Evolutionary conservation across 1,140 invertebrate genomes (phyloP).

Genomic region (Hormaphis cornu): DNA sequence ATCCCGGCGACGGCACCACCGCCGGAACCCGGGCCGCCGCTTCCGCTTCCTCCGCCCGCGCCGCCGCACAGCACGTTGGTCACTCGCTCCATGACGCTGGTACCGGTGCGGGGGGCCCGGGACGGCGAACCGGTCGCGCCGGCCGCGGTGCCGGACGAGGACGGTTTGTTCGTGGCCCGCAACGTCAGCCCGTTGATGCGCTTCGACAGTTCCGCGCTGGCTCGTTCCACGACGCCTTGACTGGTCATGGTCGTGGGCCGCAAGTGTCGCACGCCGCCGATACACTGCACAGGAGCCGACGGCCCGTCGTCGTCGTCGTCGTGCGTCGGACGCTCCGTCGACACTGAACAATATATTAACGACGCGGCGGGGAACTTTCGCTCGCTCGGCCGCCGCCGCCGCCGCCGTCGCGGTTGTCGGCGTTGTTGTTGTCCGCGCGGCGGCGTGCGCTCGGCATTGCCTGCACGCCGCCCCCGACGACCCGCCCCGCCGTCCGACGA

Average conservation of each 20-base stretch:
- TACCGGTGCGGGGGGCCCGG: conserved; percentile 43
- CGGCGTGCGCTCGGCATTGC: background rate
- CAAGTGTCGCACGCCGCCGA: background rate
- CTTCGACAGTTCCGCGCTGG: conserved; percentile 74
- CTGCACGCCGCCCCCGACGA: background rate
- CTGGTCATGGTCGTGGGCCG: conserved; percentile 49
- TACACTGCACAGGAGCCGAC: background rate
- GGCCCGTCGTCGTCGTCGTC: background rate
- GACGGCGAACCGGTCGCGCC: conserved; percentile 36
- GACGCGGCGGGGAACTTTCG: conserved; percentile 8
- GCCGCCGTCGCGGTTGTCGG: background rate
- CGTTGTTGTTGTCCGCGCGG: conserved; percentile 12
- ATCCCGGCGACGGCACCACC: background rate
- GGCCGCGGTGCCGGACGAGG: background rate
- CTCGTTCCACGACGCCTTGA: conserved; percentile 74
- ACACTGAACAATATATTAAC: conserved; percentile 31
- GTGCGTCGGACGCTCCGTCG: conserved; percentile 5
- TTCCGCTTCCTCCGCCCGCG: conserved; percentile 26
- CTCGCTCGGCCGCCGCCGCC: background rate
- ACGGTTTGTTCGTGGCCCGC: conserved; percentile 54
- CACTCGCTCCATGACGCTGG: conserved; percentile 72
- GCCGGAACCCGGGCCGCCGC: conserved; percentile 31
- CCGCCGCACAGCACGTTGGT: conserved; percentile 71
- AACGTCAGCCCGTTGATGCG: conserved; percentile 75
- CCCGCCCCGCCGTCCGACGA: background rate